Base-by-base conservation (phyloP, 1,140 invertebrate genomes). In the Rhopalosiphum padi region DNA sequence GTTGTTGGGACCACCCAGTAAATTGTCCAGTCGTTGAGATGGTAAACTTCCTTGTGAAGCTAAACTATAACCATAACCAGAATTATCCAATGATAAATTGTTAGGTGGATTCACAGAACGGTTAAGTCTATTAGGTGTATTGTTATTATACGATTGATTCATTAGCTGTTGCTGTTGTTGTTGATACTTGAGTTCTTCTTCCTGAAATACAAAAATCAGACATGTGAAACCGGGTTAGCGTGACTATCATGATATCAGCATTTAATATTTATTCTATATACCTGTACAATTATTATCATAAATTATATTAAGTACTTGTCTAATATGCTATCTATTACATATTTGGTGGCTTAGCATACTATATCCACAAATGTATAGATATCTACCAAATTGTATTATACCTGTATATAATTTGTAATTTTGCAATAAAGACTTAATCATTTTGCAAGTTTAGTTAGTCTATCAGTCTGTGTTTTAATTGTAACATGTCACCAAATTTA, bases 1-100 rank as follows among this genome's bases (percentile, higher is more conserved):
- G 90, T 95, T 94, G 35, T 94, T 95, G 86, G 95, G 95, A 6
- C 91, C 82, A 94, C 95, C 95, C 15, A 94, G 9, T 85, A 94
- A 90, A 60, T 90, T 94, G 46, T 94, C 94, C 48, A 94, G 53
- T 23, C 94, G 88, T 85, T 94, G 94, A 37, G 94, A 94, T 30
- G 94, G 93, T 55, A 92, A 46, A 37, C 90, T 86, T 51, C 83
- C 77, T 46, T 87, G 90, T 23, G 94, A 68, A 46, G 90, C 53
- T 9, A 90, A 43, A 43, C 37, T 91, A 90, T 86, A 94, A 25
- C 86, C 82, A 85, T 93, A 93, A 86, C 91, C 91, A 51, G 91
- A 93, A 53, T 86, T 93, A 85, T 93, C 91, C 11, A 93, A 55
- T 0, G 82, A 51, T 55, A 93, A 55, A 21, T 93, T 83, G 18